Conservation (phyloP, 2,888 invertebrate genomes). For the Synergus laeviventris region DNA sequence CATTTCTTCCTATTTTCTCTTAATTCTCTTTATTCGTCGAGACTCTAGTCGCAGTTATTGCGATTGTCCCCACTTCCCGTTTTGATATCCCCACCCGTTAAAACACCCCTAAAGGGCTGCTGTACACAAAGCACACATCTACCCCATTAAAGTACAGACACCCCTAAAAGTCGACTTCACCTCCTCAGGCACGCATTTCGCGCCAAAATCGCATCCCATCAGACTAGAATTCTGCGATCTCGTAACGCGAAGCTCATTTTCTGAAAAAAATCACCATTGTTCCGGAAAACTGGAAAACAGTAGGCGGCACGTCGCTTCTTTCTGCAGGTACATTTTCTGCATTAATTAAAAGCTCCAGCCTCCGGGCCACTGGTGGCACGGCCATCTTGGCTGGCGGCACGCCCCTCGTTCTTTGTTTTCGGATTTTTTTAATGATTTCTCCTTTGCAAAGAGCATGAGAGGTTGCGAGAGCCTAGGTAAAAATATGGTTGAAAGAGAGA, state of each 20-base stretch:
- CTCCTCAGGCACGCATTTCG: constrained; percentile 19
- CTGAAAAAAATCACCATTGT: constrained; percentile 19
- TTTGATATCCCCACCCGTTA: constrained; percentile 63
- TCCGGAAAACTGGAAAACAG: constrained; percentile 31
- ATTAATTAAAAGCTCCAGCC: constrained; percentile 75
- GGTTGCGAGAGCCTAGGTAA: constrained; percentile 46
- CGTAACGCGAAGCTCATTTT: constrained; percentile 20
- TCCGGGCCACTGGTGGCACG: constrained; percentile 67
- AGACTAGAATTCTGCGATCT: constrained; percentile 33
- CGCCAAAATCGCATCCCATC: constrained; percentile 41
- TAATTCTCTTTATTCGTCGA: constrained; percentile 44
- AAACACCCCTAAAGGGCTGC: constrained; percentile 62
- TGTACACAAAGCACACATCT: constrained; percentile 66
- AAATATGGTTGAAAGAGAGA: constrained; percentile 12
- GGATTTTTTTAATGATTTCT: constrained; percentile 73
- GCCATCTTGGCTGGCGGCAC: constrained; percentile 75
- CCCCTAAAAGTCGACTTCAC: constrained; percentile 46
- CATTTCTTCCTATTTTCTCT: constrained; percentile 37
- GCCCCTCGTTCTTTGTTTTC: constrained; percentile 74
- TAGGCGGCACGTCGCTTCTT: constrained; percentile 47
- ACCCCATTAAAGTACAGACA: constrained; percentile 67
- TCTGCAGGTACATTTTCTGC: constrained; percentile 60
- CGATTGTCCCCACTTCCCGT: constrained; percentile 63
- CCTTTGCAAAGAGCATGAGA: constrained; percentile 56
- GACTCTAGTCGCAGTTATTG: constrained; percentile 62